Evolutionary conservation across 2,797 vertebrate species (phyloP), one percentile per base, ranked within the genome.

Genomic region (Remorina albescens): DNA sequence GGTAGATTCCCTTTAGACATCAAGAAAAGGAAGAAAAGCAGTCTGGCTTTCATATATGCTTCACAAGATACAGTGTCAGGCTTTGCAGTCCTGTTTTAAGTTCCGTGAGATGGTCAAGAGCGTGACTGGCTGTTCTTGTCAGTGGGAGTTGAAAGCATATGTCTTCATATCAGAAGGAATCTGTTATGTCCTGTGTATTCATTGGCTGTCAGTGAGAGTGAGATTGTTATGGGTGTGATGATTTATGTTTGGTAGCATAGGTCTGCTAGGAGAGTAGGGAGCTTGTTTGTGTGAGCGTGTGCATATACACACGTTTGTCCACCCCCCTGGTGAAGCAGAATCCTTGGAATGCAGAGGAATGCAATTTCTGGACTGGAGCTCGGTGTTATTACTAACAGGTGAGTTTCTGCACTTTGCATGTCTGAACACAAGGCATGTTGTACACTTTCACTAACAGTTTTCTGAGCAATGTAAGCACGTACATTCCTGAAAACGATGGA

Each of bases 341-440:
- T 95, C 89, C 58, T 55, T 88, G 92, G 94, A 95, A 95, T 95
- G 94, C 88, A 88, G 89, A 90, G 83, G 90, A 94, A 94, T 89
- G 92, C 90, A 89, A 72, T 92, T 91, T 92, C 88, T 93, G 88
- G 89, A 91, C 92, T 63, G 70, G 78, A 89, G 78, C 86, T 87
- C 21, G 23, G 84, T 85, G 90, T 95, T 94, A 95, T 95, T 95
- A 84, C 92, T 94, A 95, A 94, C 94, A 95, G 94, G 94, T 95
- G 95, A 95, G 91, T 86, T n/a, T 71, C 78, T 86, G 87, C 85
- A 87, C 86, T 85, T 90, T 90, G 86, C 87, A 90, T 79, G 59
- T 85, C 81, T 70, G 75, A 84, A 81, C 80, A 82, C 46, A 86
- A 87, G 82, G 89, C 78, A 87, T 85, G 78, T 76, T 74, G 71